phyloP scores from a whole-genome alignment of 2,888 invertebrate genomes.

The Protonemura montana region DNA sequence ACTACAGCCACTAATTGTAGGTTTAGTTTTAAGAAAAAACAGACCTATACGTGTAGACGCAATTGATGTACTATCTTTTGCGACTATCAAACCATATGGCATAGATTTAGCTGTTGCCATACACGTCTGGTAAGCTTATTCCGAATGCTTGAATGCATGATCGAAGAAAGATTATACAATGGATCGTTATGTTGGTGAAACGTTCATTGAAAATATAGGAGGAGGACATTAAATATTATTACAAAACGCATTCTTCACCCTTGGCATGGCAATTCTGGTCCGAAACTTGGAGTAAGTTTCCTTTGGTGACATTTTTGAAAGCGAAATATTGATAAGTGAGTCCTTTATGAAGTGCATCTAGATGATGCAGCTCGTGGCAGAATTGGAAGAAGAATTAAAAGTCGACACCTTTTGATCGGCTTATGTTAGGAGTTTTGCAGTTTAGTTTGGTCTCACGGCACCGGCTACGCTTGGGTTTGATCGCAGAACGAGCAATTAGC shows the following conservation, averaged over 20 bases:
- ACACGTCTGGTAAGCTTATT: constrained; percentile 8
- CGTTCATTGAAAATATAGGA: not conserved
- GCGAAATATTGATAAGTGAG: too few relatives aligned
- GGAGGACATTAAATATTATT: not conserved
- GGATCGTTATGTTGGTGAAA: not conserved
- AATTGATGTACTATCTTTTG: constrained; percentile 23
- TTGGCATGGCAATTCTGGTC: too few relatives aligned
- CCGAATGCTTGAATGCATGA: not conserved
- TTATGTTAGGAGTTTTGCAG: too few relatives aligned
- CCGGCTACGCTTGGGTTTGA: not conserved
- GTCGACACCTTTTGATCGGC: too few relatives aligned
- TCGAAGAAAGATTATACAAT: not conserved
- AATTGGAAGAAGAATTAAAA: too few relatives aligned
- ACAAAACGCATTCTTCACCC: not conserved
- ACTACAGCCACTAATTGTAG: constrained; percentile 39
- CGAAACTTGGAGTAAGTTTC: too few relatives aligned
- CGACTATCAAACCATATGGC: constrained; percentile 28
- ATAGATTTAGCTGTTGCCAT: not conserved
- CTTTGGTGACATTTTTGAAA: too few relatives aligned
- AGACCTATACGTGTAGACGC: constrained; percentile 10
- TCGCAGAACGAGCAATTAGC: constrained; percentile 7
- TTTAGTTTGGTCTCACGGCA: too few relatives aligned
- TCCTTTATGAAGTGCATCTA: too few relatives aligned
- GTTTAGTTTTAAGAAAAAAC: constrained; percentile 38
- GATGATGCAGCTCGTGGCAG: too few relatives aligned